These are phyloP conservation scores for Labeo catla DNA, from an alignment of 2,113 vertebrate genomes.

Conservation along the genomic window DNA sequence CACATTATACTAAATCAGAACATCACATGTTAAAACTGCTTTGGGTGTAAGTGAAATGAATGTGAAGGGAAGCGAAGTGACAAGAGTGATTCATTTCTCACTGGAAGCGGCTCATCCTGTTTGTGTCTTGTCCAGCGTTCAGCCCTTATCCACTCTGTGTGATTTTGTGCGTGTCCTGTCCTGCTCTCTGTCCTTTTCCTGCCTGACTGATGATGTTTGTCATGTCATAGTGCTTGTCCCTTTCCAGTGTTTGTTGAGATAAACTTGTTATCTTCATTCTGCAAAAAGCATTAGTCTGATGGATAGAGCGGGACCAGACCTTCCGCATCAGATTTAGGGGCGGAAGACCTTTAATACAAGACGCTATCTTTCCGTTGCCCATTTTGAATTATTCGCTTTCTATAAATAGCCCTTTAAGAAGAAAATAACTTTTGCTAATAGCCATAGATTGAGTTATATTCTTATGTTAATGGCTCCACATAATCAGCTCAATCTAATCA, in stretches of 20 bases:
- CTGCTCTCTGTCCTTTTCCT: conserved; percentile 16
- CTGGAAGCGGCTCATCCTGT: conserved; percentile 49
- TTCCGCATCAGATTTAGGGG: not conserved
- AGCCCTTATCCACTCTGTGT: conserved; percentile 17
- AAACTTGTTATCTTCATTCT: conserved; percentile 24
- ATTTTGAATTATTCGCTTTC: not conserved
- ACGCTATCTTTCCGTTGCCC: not conserved
- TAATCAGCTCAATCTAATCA: conserved; percentile 18
- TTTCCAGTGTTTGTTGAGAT: conserved; percentile 16
- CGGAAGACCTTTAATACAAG: conserved; percentile 16
- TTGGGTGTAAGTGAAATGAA: not conserved
- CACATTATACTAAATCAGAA: not conserved
- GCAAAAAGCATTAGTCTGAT: conserved; percentile 17
- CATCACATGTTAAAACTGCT: not conserved
- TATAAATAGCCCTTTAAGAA: conserved; percentile 25
- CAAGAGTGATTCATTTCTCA: conserved; percentile 3
- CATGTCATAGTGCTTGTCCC: not conserved
- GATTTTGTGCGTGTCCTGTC: conserved; percentile 28
- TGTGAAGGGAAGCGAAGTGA: not conserved
- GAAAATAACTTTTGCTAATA: conserved; percentile 22
- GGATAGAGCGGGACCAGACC: not conserved
- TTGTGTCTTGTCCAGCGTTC: conserved; percentile 6
- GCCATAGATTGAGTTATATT: not conserved
- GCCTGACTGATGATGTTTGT: conserved; percentile 20
- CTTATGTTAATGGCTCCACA: not conserved